Base-by-base conservation (phyloP, 1,140 invertebrate species). In the Ridgeia piscesae region DNA sequence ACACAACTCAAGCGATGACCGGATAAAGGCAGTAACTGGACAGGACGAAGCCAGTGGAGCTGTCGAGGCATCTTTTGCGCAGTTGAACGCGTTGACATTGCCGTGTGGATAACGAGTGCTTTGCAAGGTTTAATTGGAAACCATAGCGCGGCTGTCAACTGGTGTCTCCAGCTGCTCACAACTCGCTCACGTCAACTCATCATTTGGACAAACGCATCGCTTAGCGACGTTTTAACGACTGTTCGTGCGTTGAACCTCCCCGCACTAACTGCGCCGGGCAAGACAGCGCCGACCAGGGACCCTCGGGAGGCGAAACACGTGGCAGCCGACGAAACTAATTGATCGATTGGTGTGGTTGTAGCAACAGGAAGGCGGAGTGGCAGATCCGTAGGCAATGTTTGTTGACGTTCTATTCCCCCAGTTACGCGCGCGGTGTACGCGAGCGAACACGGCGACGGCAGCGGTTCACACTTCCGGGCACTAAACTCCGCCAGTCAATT, bases 201-300 rank as follows among this genome's bases (percentile, higher is more conserved):
- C 11, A 77, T 77, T 77, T 77, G 58, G 58, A 77, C 58, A 77
- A 77, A 77, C 58, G 58, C 58, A 77, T 77, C 58, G 58, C 58
- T 77, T 77, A 77, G 58, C 58, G 58, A 77, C 58, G 58, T 77
- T 77, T 77, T 77, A 77, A 77, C 58, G 58, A 77, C 58, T 77
- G 11, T 77, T 21, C 58, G 58, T 21, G 58, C 58, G 17, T 21
- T 77, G 58, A 77, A 77, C 58, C 27, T 21, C 58, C 0, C 27
- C 58, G 58, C 58, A 77, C 58, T 77, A 0, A 27, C 8, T 4
- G 17, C 0, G 58, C 58, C 11, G 58, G 11, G 58, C 2, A 77
- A 77, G 58, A 77, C 58, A 77, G 27, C 58, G 58, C 58, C 58
- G 27, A 17, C 17, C 58, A 21, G 0, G 8, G 17, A 77, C 58